Base-by-base conservation (phyloP, 2,888 invertebrate genomes). In the Acanthosepion esculentum region DNA sequence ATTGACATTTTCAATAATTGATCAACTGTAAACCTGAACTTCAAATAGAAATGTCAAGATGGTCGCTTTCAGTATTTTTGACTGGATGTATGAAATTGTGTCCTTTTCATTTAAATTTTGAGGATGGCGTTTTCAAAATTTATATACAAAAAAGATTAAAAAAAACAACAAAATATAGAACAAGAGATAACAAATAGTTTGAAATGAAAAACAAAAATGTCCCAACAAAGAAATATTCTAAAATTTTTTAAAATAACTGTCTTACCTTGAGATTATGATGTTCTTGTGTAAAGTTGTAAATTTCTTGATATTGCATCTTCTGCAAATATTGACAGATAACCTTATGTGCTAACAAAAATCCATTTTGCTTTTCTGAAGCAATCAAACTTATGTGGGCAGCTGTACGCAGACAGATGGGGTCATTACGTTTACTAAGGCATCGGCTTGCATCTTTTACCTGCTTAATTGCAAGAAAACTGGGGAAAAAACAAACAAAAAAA, bases 381-480 rank as follows among this genome's bases (percentile, higher is more conserved):
- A 96, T 94, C 95, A 97, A 95, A n/a, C 98, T 98, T 64, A 98
- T 97, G 94, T 98, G 98, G 0, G 98, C 98, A 0, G 98, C 98
- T 26, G 98, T 96, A 95, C 98, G 97, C 50, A 98, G 97, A 93
- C 97, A 97, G 0, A 98, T 97, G n/a, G 98, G 96, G 94, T 98
- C 98, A 6, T 97, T 97, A 53, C 98, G 97, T 59, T 98, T 98
- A n/a, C 98, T 98, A 53, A 98, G 97, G 1, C 98, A 96, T 95
- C 98, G 97, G 0, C 98, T 98, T 0, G 98, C 98, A 96, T 98
- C 98, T n/a, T 98, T 97, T 12, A 98, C 97, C 92, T 98, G 97
- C 48, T 98, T 98, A 94, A 98, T 97, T 26, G 98, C 98, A 29
- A 98, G 97, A 95, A 98, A 98, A 96, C 98, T 96, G 95, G 33